Conservation (phyloP, 2,113 vertebrate species). For the Tachuris rubrigastra region DNA sequence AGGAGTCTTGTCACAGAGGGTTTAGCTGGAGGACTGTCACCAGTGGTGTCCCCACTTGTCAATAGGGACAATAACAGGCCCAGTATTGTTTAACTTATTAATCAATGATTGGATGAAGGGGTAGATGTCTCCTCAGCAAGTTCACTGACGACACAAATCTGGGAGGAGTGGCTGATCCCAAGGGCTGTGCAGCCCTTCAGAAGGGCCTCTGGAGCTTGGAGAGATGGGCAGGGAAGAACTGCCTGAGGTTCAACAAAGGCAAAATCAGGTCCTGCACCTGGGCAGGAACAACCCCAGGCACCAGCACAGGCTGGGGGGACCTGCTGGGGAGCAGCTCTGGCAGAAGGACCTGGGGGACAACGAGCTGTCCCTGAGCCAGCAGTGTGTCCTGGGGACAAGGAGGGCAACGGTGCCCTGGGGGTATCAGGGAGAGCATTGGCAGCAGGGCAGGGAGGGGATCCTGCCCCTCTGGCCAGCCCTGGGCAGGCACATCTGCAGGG, state of each 20-base stretch:
- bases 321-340: not conserved
- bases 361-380: not conserved
- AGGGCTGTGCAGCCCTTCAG: not conserved
- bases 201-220: fast-evolving
- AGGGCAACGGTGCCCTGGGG: not conserved
- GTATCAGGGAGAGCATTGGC: not conserved
- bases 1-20: not conserved
- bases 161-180: not conserved
- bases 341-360: not conserved
- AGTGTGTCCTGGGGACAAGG: not conserved
- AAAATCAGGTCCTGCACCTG: not conserved
- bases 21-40: not conserved
- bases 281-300: not conserved
- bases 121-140: not conserved
- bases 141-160: not conserved
- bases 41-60: not conserved
- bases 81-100: not conserved
- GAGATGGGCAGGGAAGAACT: not conserved
- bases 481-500: too few relatives aligned
- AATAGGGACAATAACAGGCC: not conserved
- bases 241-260: not conserved
- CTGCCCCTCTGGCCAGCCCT: not conserved
- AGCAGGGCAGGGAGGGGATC: not conserved
- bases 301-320: not conserved
- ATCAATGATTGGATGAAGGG: too few relatives aligned